Evolutionary conservation across 1,140 invertebrate species (phyloP).

Genomic region (Parapsyche elsis): DNA sequence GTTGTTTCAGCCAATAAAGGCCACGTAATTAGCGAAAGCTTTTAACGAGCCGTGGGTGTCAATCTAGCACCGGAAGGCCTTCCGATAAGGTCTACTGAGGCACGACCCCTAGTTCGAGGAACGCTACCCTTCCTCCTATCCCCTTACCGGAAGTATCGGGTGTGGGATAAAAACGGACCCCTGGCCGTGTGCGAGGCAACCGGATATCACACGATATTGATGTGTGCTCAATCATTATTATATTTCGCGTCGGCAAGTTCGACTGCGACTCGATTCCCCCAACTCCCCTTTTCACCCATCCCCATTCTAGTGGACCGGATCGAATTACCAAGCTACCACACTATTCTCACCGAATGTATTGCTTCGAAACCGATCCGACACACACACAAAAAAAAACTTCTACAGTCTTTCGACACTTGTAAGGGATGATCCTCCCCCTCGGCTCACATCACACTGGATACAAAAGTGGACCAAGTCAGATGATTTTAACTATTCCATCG

Average conservation of each 20-base stretch:
- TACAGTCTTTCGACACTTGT: no score
- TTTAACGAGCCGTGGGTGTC: conserved; percentile 3
- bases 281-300: not conserved
- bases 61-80: not conserved
- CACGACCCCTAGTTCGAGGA: not conserved
- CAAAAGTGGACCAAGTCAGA: not conserved
- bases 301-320: conserved; percentile 27
- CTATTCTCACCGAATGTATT: conserved; percentile 15
- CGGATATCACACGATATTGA: conserved; percentile 51
- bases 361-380: not conserved
- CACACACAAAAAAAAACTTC: not conserved
- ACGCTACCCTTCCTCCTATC: not conserved
- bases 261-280: not conserved
- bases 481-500: no score
- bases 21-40: conserved; percentile 7
- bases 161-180: conserved; percentile 10
- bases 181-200: conserved; percentile 26
- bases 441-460: not conserved
- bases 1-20: no score
- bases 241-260: conserved; percentile 44
- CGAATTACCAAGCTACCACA: conserved; percentile 14
- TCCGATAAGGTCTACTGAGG: not conserved
- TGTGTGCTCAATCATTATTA: conserved; percentile 55
- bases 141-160: not conserved
- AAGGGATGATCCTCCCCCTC: no score